phyloP scores from a whole-genome alignment of 2,888 invertebrate species.

The Sphaeridia pumilis region DNA sequence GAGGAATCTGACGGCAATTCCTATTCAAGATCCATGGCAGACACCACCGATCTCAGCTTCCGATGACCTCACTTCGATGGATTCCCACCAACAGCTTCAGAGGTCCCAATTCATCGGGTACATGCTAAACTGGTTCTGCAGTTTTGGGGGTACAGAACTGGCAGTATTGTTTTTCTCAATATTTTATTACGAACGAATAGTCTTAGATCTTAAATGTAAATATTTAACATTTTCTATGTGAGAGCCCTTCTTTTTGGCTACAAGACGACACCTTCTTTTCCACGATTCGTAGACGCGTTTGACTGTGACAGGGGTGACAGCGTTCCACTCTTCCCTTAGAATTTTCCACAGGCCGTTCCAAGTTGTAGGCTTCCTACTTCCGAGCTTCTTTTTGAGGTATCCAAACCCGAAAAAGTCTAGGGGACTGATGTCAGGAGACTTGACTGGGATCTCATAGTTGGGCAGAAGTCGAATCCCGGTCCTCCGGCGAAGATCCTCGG shows the following conservation, averaged over 20 bases:
- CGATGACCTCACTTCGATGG: no score
- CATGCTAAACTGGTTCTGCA: no score
- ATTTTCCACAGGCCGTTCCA: background rate
- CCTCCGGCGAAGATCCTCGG: background rate
- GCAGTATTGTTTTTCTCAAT: no score
- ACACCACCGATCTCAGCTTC: no score
- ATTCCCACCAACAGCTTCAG: no score
- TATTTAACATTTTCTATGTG: background rate
- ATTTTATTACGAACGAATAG: no score
- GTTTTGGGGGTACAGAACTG: no score
- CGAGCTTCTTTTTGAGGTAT: background rate
- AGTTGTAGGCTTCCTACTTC: background rate
- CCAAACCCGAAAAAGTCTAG: constrained; percentile 13
- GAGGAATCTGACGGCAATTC: no score
- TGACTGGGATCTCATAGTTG: constrained; percentile 4
- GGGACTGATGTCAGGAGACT: constrained; percentile 8
- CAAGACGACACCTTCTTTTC: background rate
- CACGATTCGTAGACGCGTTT: background rate
- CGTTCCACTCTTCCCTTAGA: background rate
- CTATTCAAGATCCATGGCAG: no score
- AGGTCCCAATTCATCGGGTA: no score
- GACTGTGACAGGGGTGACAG: background rate
- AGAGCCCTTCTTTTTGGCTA: background rate
- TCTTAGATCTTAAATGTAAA: no score
- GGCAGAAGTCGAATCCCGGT: constrained; percentile 1